phyloP scores from a whole-genome alignment of 2,113 vertebrate species.

The Tupaia chinensis region DNA sequence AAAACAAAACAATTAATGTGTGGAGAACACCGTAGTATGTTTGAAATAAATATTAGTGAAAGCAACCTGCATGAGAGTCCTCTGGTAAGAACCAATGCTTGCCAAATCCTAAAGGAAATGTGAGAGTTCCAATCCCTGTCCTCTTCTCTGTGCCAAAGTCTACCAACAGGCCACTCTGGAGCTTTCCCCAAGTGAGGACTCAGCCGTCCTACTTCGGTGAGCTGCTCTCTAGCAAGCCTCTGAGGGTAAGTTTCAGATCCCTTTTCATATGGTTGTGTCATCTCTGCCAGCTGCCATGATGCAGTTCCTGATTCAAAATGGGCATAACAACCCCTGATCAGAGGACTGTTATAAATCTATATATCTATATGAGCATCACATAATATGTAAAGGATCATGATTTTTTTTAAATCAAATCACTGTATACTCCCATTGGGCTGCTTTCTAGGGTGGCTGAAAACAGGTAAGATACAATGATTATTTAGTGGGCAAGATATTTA shows the following conservation, averaged over 20 bases:
- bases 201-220: neutral
- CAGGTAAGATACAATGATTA: neutral
- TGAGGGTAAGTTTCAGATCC: neutral
- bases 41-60: neutral
- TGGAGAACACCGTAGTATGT: neutral
- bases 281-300: neutral
- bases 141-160: neutral
- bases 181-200: neutral
- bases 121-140: conserved; percentile 45
- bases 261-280: neutral
- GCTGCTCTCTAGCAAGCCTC: neutral
- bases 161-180: neutral
- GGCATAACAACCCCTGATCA: neutral
- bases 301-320: neutral
- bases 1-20: neutral
- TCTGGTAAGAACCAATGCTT: accelerated
- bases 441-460: neutral
- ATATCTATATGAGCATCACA: neutral
- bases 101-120: conserved; percentile 87
- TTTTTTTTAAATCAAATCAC: neutral
- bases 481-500: neutral
- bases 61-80: accelerated
- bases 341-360: neutral
- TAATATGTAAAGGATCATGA: neutral
- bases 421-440: neutral